Evolutionary conservation across 2,888 invertebrate species (phyloP), one percentile per base, ranked within the genome.

Genomic region (Brachypalpus laphriformis): DNA sequence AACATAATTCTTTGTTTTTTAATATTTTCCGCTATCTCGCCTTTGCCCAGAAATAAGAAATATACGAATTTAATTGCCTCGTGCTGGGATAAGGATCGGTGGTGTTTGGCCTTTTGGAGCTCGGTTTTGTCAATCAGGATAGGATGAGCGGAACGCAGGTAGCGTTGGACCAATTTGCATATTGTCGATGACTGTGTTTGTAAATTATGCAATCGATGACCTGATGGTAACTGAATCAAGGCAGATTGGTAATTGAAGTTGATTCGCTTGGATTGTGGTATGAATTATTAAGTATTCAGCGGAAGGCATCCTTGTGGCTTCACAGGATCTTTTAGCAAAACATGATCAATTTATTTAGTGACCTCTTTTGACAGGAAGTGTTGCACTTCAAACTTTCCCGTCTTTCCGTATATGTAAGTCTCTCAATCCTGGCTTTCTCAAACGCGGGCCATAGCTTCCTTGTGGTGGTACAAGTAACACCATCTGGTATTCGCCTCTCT

Each of bases 31-130:
- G 8, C 59, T 51, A 59, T 68, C 56, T 51, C n/a, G 20, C 11
- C 14, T 25, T 47, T 56, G 66, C 59, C 20, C 16, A 31, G 47
- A 61, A 47, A 42, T 22, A 31, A 78, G 63, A 80, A 70, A 74
- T 82, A 86, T 87, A 82, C 51, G 75, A 66, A 87, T 85, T 88
- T 88, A 88, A 87, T 87, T 87, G 87, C 87, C 80, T 87, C 87
- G 87, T 87, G 87, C 87, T 87, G 80, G 74, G 77, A 78, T 78
- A 72, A 74, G 8, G 40, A 82, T 80, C 80, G 7, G 34, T 78
- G 40, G 45, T 20, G 45, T 49, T 68, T 77, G 77, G 49, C 65
- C 49, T 63, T 34, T 66, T 1, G 31, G 9, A 42, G 40, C 3
- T 66, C 51, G 34, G 31, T 51, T 66, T 51, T 61, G 59, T 47